These are phyloP conservation scores for Shinisaurus crocodilurus DNA, from an alignment of 2,113 vertebrate species.

Conservation along the genomic window DNA sequence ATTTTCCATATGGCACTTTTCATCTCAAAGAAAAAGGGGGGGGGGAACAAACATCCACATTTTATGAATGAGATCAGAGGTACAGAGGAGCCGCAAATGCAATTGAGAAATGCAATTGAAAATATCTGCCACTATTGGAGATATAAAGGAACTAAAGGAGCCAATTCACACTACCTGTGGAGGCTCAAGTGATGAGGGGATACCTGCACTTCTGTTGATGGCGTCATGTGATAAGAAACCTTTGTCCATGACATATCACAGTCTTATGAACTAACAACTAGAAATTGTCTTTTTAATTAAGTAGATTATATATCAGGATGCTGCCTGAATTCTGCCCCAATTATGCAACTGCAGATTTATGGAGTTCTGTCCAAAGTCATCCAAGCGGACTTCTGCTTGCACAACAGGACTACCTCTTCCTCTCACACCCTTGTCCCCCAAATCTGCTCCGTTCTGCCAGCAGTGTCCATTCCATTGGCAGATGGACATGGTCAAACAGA, in stretches of 20 bases:
- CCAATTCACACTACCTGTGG: neutral
- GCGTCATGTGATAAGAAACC: neutral
- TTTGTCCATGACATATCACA: neutral
- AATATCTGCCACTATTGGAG: neutral
- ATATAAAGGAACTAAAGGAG: neutral
- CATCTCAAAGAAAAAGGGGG: neutral
- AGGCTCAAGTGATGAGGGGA: neutral
- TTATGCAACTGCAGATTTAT: neutral
- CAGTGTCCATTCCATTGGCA: neutral
- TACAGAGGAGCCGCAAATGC: neutral
- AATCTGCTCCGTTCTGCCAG: neutral
- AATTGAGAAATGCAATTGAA: neutral
- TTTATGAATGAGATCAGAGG: neutral
- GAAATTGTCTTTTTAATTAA: neutral
- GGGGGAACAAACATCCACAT: neutral
- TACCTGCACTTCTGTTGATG: neutral
- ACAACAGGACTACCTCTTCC: neutral
- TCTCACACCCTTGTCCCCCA: no score
- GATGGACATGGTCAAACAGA: neutral
- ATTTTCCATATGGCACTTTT: neutral
- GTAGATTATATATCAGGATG: neutral
- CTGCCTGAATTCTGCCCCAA: neutral
- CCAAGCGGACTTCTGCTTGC: neutral
- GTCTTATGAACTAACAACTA: neutral
- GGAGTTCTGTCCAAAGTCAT: neutral